A percentile compares a stretch with the other conserved stretches of the same genome.
Conservation (phyloP, 2,888 invertebrate genomes). For the Hydroisotoma schaefferi region DNA sequence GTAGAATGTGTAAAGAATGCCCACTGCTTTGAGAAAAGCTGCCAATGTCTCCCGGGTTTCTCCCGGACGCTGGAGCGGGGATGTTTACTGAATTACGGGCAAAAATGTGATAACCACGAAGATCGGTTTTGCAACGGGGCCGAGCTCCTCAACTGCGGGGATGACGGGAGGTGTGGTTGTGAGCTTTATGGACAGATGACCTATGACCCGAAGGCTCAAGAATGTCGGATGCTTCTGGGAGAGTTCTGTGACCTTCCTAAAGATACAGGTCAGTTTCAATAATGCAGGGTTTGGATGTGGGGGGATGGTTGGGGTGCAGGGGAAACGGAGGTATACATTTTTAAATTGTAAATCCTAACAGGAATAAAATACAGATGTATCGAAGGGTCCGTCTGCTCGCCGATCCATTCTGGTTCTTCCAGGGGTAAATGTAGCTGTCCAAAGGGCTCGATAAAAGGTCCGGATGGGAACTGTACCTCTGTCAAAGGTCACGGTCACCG, state of each 20-base stretch:
- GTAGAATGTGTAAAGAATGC: constrained; percentile 19
- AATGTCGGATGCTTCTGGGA: constrained; percentile 13
- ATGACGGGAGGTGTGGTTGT: constrained; percentile 14
- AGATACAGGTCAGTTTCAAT: background rate
- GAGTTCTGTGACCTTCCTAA: constrained; percentile 13
- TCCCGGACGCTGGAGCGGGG: constrained; percentile 8
- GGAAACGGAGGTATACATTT: no score
- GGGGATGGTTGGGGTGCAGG: background rate
- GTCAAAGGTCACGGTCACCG: constrained; percentile 9
- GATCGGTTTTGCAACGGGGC: constrained; percentile 2
- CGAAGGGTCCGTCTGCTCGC: constrained; percentile 7
- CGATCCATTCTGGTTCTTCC: background rate
- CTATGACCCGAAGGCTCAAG: background rate
- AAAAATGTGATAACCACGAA: background rate
- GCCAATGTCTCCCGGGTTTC: constrained; percentile 11
- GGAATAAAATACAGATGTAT: constrained; percentile 12
- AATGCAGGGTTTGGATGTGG: background rate
- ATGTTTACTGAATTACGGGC: constrained; percentile 11
- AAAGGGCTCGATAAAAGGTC: background rate
- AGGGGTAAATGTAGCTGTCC: constrained; percentile 10
- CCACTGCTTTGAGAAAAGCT: constrained; percentile 3
- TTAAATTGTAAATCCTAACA: no score
- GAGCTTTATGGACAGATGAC: constrained; percentile 19
- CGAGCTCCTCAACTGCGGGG: constrained; percentile 13
- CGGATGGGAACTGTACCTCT: constrained; percentile 6